phyloP scores from a whole-genome alignment of 2,113 vertebrate species.

The Pristiophorus japonicus region DNA sequence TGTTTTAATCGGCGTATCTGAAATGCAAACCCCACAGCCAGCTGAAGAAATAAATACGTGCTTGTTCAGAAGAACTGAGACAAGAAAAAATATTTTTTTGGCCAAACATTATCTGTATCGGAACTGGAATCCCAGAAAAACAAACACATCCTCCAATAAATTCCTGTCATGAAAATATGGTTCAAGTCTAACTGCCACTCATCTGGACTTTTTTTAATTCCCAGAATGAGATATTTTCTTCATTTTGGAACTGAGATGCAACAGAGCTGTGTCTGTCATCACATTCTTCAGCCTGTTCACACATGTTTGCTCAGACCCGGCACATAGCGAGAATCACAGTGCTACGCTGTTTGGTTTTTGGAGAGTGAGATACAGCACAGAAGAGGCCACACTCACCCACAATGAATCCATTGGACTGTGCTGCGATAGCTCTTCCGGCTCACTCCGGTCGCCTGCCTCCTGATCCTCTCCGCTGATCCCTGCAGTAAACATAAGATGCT shows the following conservation, averaged over 20 bases:
- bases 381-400: neutral
- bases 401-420: neutral
- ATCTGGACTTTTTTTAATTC: neutral
- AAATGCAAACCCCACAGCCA: neutral
- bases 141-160: neutral
- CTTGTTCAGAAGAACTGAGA: constrained; percentile 26
- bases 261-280: neutral
- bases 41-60: constrained; percentile 28
- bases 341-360: neutral
- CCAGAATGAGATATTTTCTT: neutral
- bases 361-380: neutral
- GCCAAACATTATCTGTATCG: neutral
- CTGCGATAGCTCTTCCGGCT: neutral
- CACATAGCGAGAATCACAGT: neutral
- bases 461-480: neutral
- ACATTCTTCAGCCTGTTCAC: neutral
- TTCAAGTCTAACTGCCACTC: neutral
- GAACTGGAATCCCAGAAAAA: neutral
- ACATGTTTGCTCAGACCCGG: neutral
- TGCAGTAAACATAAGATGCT: neutral
- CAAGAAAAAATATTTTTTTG: neutral
- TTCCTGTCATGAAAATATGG: neutral
- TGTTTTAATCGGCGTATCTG: neutral
- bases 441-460: neutral
- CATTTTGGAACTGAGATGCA: neutral